Conservation (phyloP, 2,113 vertebrate genomes). For the Athene noctua region DNA sequence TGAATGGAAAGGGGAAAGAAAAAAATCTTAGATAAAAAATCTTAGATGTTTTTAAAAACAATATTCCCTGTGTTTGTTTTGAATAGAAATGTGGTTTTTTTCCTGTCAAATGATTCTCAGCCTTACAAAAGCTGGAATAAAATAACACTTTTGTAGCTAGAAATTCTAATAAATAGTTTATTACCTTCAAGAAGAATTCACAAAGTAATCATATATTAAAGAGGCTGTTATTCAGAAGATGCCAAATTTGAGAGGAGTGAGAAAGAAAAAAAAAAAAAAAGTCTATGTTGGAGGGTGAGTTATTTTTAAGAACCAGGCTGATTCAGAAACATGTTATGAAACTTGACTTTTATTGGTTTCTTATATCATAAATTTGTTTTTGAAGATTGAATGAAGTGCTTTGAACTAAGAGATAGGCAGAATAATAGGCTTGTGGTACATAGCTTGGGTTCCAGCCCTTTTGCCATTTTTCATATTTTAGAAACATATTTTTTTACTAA, state of each 20-base stretch:
- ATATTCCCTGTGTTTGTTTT: not conserved
- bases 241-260: not conserved
- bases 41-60: not conserved
- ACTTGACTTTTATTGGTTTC: not conserved
- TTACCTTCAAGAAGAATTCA: not conserved
- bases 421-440: not conserved
- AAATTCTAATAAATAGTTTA: not conserved
- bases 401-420: not conserved
- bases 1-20: not conserved
- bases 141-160: not conserved
- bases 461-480: not conserved
- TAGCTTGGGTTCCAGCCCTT: not conserved
- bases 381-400: not conserved
- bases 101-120: not conserved
- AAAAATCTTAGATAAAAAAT: not conserved
- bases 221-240: not conserved
- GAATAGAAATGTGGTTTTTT: not conserved
- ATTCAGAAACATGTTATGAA: not conserved
- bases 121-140: not conserved
- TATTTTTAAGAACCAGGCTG: not conserved
- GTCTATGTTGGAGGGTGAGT: fast-evolving
- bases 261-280: not conserved
- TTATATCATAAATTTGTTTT: not conserved
- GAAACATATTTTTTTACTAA: not conserved
- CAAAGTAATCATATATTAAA: not conserved